phyloP scores from a whole-genome alignment of 2,113 vertebrate genomes.

The Periophthalmodon schlosseri region DNA sequence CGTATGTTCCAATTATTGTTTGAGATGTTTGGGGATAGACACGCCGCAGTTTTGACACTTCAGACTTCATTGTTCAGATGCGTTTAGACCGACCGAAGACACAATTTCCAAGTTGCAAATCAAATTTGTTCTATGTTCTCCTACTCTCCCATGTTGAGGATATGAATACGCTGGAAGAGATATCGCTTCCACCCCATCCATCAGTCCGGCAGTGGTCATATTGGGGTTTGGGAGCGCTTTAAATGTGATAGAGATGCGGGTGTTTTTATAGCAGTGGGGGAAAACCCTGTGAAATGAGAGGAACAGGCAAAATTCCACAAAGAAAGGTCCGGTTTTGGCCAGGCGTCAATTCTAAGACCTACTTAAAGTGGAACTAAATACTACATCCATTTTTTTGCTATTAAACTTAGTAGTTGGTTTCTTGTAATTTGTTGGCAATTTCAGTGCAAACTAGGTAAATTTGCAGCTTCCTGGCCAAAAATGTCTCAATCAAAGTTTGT shows the following conservation, averaged over 20 bases:
- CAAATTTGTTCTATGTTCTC: neutral
- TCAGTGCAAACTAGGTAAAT: no score
- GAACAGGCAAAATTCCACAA: constrained; percentile 5
- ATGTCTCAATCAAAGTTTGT: no score
- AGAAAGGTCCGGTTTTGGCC: neutral
- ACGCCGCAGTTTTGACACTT: neutral
- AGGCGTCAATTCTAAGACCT: constrained; percentile 1
- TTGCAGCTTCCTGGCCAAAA: no score
- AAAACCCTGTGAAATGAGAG: constrained; percentile 7
- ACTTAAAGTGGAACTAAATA: neutral
- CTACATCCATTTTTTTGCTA: no score
- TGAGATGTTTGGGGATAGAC: neutral
- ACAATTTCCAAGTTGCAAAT: constrained; percentile 1
- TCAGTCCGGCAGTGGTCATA: neutral
- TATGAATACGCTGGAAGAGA: constrained; percentile 5
- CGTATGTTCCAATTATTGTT: neutral
- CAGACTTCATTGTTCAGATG: constrained; percentile 3
- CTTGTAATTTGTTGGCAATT: no score
- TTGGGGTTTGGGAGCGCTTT: neutral
- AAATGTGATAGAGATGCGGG: neutral
- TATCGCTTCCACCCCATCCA: neutral
- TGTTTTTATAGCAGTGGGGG: constrained; percentile 2
- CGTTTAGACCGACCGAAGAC: neutral
- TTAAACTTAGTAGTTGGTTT: no score
- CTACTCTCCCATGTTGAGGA: neutral